These are phyloP conservation scores for Colletes gigas DNA, from an alignment of 1,140 invertebrate genomes.

Conservation along the genomic window DNA sequence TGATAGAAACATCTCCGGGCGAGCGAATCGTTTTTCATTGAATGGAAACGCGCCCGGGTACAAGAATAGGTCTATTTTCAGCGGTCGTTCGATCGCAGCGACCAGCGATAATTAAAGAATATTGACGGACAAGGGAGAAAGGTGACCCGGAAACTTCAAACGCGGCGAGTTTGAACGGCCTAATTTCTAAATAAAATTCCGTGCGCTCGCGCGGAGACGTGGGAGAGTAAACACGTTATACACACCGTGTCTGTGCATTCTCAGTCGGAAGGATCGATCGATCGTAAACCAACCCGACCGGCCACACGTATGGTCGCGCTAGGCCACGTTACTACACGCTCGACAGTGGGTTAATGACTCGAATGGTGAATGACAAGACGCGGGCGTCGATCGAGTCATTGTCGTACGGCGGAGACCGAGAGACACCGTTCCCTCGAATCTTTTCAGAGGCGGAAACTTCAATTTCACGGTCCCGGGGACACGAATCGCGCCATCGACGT, in stretches of 20 bases:
- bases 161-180: conserved; percentile 2
- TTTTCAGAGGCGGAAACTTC: conserved; percentile 53
- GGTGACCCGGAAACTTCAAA: neutral
- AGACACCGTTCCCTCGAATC: neutral
- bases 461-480: conserved; percentile 51
- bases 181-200: neutral
- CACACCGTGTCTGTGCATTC: neutral
- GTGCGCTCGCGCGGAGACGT: neutral
- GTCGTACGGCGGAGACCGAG: neutral
- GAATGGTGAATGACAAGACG: conserved; percentile 57
- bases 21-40: conserved; percentile 18
- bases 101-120: neutral
- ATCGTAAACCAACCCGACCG: conserved; percentile 21
- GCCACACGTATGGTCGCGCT: neutral
- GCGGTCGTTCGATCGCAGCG: neutral
- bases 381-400: conserved; percentile 39
- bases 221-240: conserved; percentile 10
- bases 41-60: neutral
- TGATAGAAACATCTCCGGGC: neutral
- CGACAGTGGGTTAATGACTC: conserved; percentile 56
- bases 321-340: conserved; percentile 2
- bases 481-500: conserved; percentile 11
- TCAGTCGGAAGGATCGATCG: conserved; percentile 33
- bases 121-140: neutral
- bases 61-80: conserved; percentile 1